A percentile compares a stretch with the other conserved stretches of the same genome.
Evolutionary conservation across 2,113 vertebrate species (phyloP).

Genomic region (Sminthopsis crassicaudata): DNA sequence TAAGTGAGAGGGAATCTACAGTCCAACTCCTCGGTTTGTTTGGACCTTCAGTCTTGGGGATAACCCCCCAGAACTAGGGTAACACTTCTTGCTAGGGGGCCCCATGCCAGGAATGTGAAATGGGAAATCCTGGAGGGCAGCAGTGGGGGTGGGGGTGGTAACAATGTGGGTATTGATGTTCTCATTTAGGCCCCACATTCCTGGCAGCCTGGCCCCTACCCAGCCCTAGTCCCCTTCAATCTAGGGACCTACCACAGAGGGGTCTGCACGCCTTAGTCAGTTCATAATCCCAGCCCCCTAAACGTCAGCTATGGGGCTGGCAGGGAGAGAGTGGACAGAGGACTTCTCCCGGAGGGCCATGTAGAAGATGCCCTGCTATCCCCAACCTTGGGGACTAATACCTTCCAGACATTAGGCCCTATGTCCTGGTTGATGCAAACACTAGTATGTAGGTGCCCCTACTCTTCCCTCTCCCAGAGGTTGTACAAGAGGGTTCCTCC

Average conservation of each 20-base stretch:
- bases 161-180: slow-evolving; percentile 67
- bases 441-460: not conserved
- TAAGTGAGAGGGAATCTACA: not conserved
- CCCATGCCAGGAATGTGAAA: slow-evolving; percentile 29
- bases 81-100: slow-evolving; percentile 47
- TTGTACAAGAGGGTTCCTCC: not conserved
- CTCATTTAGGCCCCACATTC: slow-evolving; percentile 46
- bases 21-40: not conserved
- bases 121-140: slow-evolving; percentile 52
- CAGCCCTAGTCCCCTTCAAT: not conserved
- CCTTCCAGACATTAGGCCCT: not conserved
- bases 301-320: not conserved
- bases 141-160: slow-evolving; percentile 17
- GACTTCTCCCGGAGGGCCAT: not conserved
- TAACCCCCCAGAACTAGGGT: not conserved
- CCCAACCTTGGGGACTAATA: not conserved
- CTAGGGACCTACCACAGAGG: not conserved
- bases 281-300: not conserved
- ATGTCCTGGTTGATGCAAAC: not conserved
- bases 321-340: not conserved
- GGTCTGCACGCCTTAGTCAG: not conserved
- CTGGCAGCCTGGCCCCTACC: not conserved
- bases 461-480: not conserved
- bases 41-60: not conserved
- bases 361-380: not conserved